Conservation (phyloP, 1,140 invertebrate species). For the Sweltsa coloradensis region DNA sequence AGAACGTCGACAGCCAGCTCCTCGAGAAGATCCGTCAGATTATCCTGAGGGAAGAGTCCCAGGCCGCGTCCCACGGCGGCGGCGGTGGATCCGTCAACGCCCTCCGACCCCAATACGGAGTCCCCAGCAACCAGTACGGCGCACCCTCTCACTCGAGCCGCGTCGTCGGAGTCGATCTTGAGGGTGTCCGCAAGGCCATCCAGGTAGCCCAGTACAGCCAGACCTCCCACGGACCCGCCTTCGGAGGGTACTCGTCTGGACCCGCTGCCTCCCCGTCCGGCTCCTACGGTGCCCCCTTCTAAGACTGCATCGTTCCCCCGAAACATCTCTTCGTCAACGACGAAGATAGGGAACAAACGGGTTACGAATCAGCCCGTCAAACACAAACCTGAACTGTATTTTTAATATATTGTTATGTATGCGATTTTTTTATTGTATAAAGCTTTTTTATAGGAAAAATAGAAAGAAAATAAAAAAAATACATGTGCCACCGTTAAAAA, state of each 20-base stretch:
- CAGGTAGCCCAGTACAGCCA: slow-evolving; percentile 61
- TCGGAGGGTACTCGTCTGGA: slow-evolving; percentile 23
- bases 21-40: slow-evolving; percentile 71
- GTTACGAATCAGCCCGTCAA: background rate
- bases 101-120: slow-evolving; percentile 37
- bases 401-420: slow-evolving; percentile 7
- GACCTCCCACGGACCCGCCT: slow-evolving; percentile 29
- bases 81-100: slow-evolving; percentile 32
- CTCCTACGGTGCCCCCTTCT: slow-evolving; percentile 42
- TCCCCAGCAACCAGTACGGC: slow-evolving; percentile 34
- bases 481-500: slow-evolving; percentile 11
- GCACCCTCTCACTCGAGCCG: slow-evolving; percentile 40
- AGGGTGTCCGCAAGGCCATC: slow-evolving; percentile 61
- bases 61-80: slow-evolving; percentile 33
- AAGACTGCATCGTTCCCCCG: background rate
- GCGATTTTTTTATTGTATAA: slow-evolving; percentile 12
- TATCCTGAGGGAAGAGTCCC: slow-evolving; percentile 63
- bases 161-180: slow-evolving; percentile 60
- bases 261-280: slow-evolving; percentile 40
- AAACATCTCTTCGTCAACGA: background rate
- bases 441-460: slow-evolving; percentile 11
- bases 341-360: slow-evolving; percentile 1
- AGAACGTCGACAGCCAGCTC: slow-evolving; percentile 60
- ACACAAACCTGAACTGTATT: slow-evolving; percentile 1
- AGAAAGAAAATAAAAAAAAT: slow-evolving; percentile 13